Evolutionary conservation across 2,113 vertebrate genomes (phyloP), one percentile per base, ranked within the genome.

Genomic region (Seriola aureovittata): DNA sequence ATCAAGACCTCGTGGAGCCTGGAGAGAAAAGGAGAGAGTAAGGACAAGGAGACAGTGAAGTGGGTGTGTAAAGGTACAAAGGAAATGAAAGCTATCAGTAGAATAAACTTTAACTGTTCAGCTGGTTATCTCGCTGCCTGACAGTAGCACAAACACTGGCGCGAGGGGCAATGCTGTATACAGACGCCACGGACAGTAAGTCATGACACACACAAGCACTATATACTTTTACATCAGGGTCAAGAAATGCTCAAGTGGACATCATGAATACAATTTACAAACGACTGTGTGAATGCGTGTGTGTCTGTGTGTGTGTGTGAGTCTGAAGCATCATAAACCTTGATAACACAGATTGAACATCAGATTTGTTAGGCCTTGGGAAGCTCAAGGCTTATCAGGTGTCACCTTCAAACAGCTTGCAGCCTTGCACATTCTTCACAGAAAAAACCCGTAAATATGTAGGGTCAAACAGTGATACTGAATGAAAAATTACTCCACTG

Each of bases 1-100:
- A 98, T 99, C 86, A 99, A 93, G 71, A 99, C 93, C 17, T 99
- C 98, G 0, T 99, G 98, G 60, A 99, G 95, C 85, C 98, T 99
- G 90, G 50, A 79, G 42, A n/a, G 48, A 64, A 32, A 55, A 38
- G n/a, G 13, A 36, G 36, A 67, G 25, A 38, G 32, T 12, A 4
- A 78, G 29, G 25, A 48, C 8, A 42, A 2, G 36, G 44, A 75
- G 36, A 59, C 36, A 57, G 55, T 23, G 25, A 78, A 55, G 29
- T 46, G 38, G 14, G 12, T 2, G 14, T 60, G 13, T 29, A 9
- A 10, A 76, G 46, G 16, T 10, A 14, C 4, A 38, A 29, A 64
- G 34, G 25, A 86, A 16, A 71, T 36, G 16, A 48, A 70, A 46
- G 55, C 19, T 11, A 11, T 55, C 46, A 34, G 57, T 55, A 42